A percentile compares a stretch with the other conserved stretches of the same genome.
phyloP scores from a whole-genome alignment of 1,140 invertebrate genomes.

The Leptinotarsa defecta region DNA sequence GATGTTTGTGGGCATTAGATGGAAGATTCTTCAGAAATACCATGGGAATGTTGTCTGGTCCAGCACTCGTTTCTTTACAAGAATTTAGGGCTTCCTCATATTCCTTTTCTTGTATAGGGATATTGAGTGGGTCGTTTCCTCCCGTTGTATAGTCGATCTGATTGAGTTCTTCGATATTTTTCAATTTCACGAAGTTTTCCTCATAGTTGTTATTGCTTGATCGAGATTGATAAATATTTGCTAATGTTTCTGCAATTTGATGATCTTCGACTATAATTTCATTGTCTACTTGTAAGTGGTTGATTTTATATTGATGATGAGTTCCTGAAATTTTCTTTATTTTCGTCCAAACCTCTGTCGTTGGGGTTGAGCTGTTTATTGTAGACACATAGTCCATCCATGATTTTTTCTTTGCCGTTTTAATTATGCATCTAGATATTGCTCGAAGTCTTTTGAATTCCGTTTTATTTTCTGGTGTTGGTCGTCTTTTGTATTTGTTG shows the following conservation, averaged over 20 bases:
- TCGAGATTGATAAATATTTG: neutral
- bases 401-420: slow-evolving; percentile 18
- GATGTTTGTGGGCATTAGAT: neutral
- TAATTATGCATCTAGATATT: slow-evolving; percentile 9
- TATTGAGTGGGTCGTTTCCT: neutral
- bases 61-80: slow-evolving; percentile 25
- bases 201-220: neutral
- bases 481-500: slow-evolving; percentile 19
- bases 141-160: neutral
- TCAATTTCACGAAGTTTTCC: neutral
- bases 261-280: neutral
- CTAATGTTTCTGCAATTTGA: neutral
- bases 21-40: slow-evolving; percentile 25
- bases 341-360: neutral
- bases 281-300: neutral
- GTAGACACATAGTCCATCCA: slow-evolving; percentile 25
- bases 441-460: slow-evolving; percentile 27
- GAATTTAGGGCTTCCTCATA: slow-evolving; percentile 16
- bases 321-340: slow-evolving; percentile 1
- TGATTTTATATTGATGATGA: neutral
- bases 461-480: slow-evolving; percentile 12
- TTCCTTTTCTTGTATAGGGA: slow-evolving; percentile 15
- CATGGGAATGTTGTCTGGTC: slow-evolving; percentile 26
- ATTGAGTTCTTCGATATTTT: neutral
- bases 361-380: slow-evolving; percentile 7